Evolutionary conservation across 1,140 invertebrate species (phyloP).

Genomic region (Lucilia sericata): DNA sequence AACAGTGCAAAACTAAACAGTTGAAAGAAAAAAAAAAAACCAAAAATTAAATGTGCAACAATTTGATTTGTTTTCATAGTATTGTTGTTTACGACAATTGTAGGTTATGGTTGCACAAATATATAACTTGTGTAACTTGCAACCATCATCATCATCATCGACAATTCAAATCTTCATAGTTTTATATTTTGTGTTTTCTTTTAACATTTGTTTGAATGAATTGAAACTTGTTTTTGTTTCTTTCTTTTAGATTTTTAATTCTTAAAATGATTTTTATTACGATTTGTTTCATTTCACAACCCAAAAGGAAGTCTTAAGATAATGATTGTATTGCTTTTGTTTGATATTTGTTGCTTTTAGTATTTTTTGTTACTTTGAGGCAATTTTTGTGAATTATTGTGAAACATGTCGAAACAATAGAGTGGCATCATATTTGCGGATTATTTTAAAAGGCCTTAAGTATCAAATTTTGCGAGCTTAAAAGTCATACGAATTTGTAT

Average conservation of each 20-base stretch:
- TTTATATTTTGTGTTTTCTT: neutral
- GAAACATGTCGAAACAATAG: no score
- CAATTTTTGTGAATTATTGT: neutral
- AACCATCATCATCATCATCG: neutral
- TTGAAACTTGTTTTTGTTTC: neutral
- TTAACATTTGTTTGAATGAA: neutral
- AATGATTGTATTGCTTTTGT: neutral
- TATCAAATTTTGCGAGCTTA: no score
- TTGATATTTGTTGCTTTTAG: neutral
- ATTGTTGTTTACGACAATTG: slow-evolving; percentile 24
- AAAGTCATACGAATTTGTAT: no score
- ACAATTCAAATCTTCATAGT: neutral
- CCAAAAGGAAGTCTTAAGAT: neutral
- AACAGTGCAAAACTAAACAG: neutral
- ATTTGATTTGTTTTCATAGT: neutral
- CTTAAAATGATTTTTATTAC: neutral
- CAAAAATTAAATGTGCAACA: neutral
- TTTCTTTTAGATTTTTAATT: no score
- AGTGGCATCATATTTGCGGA: no score
- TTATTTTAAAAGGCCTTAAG: no score
- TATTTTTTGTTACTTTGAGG: neutral
- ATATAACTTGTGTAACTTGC: neutral
- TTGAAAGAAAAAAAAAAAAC: neutral
- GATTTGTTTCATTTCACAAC: neutral
- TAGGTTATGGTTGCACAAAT: slow-evolving; percentile 14